Conservation (phyloP, 2,797 vertebrate genomes). For the Clarias platycephalus region DNA sequence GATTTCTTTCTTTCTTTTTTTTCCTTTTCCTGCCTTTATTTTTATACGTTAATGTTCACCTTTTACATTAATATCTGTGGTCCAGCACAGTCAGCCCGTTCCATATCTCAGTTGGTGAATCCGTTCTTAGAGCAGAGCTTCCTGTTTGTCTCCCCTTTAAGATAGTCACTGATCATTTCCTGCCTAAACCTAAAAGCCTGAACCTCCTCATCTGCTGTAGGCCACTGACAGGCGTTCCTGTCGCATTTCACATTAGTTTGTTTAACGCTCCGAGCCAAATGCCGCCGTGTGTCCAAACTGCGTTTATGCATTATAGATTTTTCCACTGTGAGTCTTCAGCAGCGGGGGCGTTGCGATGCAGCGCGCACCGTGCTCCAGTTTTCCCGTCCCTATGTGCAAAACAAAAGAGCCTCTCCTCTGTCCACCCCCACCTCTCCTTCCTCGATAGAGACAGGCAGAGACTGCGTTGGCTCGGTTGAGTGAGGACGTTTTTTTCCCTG, state of each 20-base stretch:
- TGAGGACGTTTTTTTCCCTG: slow-evolving; percentile 36
- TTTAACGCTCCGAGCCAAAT: slow-evolving; percentile 3
- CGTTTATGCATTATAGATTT: slow-evolving; percentile 41
- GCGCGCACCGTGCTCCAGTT: slow-evolving; percentile 48
- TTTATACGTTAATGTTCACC: not conserved
- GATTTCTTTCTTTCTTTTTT: not conserved
- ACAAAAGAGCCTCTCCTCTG: slow-evolving; percentile 50
- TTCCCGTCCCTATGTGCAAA: slow-evolving; percentile 43
- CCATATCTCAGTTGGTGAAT: not conserved
- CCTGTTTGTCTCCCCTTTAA: slow-evolving; percentile 28
- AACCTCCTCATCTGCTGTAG: slow-evolving; percentile 18
- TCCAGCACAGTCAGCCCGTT: not conserved
- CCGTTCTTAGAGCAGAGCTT: slow-evolving; percentile 8
- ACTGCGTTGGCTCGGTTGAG: slow-evolving; percentile 28
- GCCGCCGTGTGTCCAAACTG: not conserved
- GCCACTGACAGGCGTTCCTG: not conserved
- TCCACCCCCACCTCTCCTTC: slow-evolving; percentile 36
- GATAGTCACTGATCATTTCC: slow-evolving; percentile 52
- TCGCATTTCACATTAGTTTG: not conserved
- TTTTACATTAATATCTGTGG: slow-evolving; percentile 17
- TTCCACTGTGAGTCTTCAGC: slow-evolving; percentile 50
- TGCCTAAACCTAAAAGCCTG: slow-evolving; percentile 49
- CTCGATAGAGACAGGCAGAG: slow-evolving; percentile 30
- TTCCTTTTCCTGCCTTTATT: not conserved
- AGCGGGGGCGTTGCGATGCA: slow-evolving; percentile 39